Evolutionary conservation across 2,797 vertebrate species (phyloP), one percentile per base, ranked within the genome.

Genomic region (Pantherophis vulpinus): DNA sequence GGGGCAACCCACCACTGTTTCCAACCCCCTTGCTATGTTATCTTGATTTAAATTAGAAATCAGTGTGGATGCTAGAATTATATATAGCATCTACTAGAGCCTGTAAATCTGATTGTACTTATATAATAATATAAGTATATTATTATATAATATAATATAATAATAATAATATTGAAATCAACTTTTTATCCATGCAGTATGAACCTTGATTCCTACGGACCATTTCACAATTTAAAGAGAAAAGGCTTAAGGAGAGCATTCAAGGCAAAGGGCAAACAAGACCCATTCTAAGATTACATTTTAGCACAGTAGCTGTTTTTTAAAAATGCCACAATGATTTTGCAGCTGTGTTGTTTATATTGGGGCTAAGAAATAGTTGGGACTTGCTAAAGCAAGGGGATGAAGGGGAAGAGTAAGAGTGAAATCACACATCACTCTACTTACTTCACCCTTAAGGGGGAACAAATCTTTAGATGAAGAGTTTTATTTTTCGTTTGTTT

Each of bases 391-490:
- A 66, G 42, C 51, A 55, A 61, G 7, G 54, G 51, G 25, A 11
- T 20, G 58, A 13, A 54, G 14, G 23, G 47, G 54, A 61, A 32
- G 11, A 56, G 92, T 55, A 32, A 60, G 86, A 79, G 29, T 18
- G 51, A 93, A 61, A 10, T 37, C 54, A 90, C 9, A 23, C 56
- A 83, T 37, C 56, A 25, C 51, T 63, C 20, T 47, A 47, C 42
- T 27, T 47, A 29, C 58, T 60, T 60, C 18, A 11, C 47, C 61
- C 74, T 83, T 83, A 83, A 25, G 20, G 74, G 74, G 37, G 86
- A 93, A 61, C 20, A 90, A 37, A n/a, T 29, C 87, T 63, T 89
- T 91, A 91, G 93, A 58, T 55, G 63, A 94, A 92, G 25, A 92
- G 74, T 93, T 83, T 83, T 79, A 11, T 83, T 83, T 83, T 83